Base-by-base conservation (phyloP, 1,140 invertebrate genomes). In the Drosophila repletoides region DNA sequence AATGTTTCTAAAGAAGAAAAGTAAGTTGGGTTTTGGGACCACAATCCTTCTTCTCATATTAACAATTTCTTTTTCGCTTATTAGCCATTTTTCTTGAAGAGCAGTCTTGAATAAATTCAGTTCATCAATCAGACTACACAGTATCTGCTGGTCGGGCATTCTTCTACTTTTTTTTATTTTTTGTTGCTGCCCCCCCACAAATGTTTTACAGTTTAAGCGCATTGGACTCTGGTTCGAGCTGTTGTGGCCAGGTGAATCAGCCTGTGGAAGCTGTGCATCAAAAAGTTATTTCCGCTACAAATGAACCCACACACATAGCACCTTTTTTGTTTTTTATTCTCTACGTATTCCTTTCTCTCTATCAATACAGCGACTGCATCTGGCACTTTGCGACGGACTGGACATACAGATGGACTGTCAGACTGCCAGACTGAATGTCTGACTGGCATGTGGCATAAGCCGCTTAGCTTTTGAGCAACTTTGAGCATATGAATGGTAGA, bases 251-350 rank as follows among this genome's bases (percentile, higher is more conserved):
- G 74, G 79, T 74, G 49, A 83, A 83, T 60, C 64, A 56, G 36
- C 55, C 59, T 60, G 64, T 53, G 73, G 55, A 66, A 52, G 38
- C 70, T 24, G 40, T 65, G 76, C 74, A 70, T 70, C 65, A 70
- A 84, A 83, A 84, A 84, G 79, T 83, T 83, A 71, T 84, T 84
- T 83, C 69, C 73, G 79, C 79, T 65, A 83, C 77, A 84, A 83
- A 83, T 84, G 73, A 83, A 83, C 63, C 36, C 36, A 48, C 29
- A 48, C 64, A 59, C 36, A 52, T 59, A 46, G 46, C 43, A 48
- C 31, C 3, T 5, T 34, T 56, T 56, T 56, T 40, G 7, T 40
- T 31, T 46, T 66, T 33, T 21, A 7, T 49, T 14, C 9, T 38
- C 15, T 38, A 1, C 2, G 4, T 17, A 5, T 38, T 48, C 21